phyloP scores from a whole-genome alignment of 2,113 vertebrate species.

The Peucedramus taeniatus region DNA sequence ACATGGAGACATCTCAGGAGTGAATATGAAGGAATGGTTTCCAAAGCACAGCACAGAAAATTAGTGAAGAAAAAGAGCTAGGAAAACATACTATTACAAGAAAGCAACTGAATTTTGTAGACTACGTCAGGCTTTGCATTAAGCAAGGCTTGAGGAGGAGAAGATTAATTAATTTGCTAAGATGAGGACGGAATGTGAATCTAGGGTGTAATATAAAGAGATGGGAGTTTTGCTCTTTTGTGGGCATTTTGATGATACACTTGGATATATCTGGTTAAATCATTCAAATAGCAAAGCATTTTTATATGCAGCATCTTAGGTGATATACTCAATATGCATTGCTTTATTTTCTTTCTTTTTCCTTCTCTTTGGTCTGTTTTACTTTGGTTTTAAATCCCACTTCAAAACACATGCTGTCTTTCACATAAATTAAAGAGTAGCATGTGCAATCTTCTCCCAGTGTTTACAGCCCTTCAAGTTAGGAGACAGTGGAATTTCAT shows the following conservation, averaged over 20 bases:
- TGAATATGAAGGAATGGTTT: background rate
- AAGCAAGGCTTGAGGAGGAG: background rate
- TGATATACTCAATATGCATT: background rate
- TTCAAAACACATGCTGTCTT: background rate
- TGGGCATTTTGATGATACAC: background rate
- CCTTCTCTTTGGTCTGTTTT: background rate
- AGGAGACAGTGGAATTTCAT: background rate
- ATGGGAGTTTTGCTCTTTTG: background rate
- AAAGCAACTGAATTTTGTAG: background rate
- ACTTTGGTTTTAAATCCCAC: background rate
- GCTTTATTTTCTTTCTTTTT: background rate
- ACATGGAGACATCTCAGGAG: background rate
- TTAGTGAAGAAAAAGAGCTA: background rate
- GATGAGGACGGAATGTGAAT: background rate
- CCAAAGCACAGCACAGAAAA: background rate
- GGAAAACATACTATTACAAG: background rate
- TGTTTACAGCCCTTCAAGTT: background rate
- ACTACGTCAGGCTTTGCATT: background rate
- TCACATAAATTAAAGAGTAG: background rate
- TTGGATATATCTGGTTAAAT: background rate
- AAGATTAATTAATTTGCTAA: background rate
- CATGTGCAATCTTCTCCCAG: background rate
- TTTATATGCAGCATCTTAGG: background rate
- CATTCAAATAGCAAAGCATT: background rate
- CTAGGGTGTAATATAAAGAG: background rate